Base-by-base conservation (phyloP, 2,797 vertebrate species). In the Allobates femoralis region DNA sequence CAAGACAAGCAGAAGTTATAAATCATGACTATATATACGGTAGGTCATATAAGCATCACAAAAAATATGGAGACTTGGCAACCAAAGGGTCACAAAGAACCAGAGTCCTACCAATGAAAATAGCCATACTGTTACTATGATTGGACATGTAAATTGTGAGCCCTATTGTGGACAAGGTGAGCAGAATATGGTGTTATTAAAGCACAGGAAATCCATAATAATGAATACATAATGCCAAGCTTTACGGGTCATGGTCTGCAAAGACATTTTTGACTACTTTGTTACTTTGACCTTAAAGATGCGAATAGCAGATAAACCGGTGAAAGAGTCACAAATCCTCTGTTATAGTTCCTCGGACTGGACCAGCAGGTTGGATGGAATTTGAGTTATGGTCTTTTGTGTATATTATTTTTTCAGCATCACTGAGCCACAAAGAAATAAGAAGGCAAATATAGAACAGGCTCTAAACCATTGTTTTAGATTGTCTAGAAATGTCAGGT, bases 321-420 rank as follows among this genome's bases (percentile, higher is more conserved):
- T 58, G 23, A 58, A 26, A 37, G 28, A n/a, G 30, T 18, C 28
- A 67, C 37, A 73, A 28, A 23, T 37, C 32, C 32, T 23, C 21
- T n/a, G 28, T 55, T 81, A 50, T 28, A 50, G 21, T 55, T 58
- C 32, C 53, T 69, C 5, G 71, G 73, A 87, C 81, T 73, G 41
- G 81, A 69, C 62, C 71, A 51, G n/a, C 81, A 79, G 75, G 81
- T 87, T 87, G 15, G 46, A 50, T 83, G 73, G 85, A 77, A 87
- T 87, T 79, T 78, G 19, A 46, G 18, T 69, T 69, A 21, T 58
- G 62, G 74, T 71, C 30, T 81, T 81, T 71, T 83, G 26, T 86
- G 26, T 32, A 28, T 82, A 46, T 80, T 75, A 51, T 75, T 81
- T 81, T 80, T 73, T 80, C 37, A 80, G 64, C 55, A 74, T 86